phyloP scores from a whole-genome alignment of 2,797 vertebrate species.

The Rhinichthys osculus region DNA sequence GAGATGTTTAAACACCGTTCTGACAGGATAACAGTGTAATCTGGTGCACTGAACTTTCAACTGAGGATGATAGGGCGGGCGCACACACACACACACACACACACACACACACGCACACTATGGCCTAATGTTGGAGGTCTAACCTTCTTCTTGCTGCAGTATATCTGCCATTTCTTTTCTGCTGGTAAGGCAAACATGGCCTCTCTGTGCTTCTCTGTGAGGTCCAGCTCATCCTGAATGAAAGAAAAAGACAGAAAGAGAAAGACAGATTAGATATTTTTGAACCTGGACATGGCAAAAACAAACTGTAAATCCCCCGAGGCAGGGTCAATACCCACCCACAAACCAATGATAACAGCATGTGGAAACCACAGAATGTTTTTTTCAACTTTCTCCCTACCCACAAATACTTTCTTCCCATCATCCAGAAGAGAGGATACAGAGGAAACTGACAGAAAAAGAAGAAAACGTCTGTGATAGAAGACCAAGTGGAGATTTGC shows the following conservation, averaged over 20 bases:
- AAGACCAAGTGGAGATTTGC: background rate
- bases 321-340: constrained; percentile 11
- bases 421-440: constrained; percentile 17
- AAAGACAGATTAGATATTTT: constrained; percentile 16
- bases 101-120: background rate
- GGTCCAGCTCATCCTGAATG: constrained; percentile 95
- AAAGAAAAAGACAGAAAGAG: background rate
- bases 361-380: constrained; percentile 1
- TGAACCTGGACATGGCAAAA: constrained; percentile 11
- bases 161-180: constrained; percentile 99
- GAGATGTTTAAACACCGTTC: constrained; percentile 29
- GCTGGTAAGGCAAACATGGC: constrained; percentile 98
- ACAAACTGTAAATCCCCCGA: constrained; percentile 31
- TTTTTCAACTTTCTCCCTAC: constrained; percentile 12
- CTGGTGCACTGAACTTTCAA: constrained; percentile 13
- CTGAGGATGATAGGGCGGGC: background rate
- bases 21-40: constrained; percentile 33
- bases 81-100: background rate
- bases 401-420: constrained; percentile 46
- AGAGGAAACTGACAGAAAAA: constrained; percentile 3
- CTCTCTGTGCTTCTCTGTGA: constrained; percentile 97
- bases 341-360: constrained; percentile 27
- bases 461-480: background rate
- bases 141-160: constrained; percentile 99
- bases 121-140: constrained; percentile 37